These are phyloP conservation scores for Rutilus rutilus DNA, from an alignment of 2,113 vertebrate genomes.

Conservation along the genomic window DNA sequence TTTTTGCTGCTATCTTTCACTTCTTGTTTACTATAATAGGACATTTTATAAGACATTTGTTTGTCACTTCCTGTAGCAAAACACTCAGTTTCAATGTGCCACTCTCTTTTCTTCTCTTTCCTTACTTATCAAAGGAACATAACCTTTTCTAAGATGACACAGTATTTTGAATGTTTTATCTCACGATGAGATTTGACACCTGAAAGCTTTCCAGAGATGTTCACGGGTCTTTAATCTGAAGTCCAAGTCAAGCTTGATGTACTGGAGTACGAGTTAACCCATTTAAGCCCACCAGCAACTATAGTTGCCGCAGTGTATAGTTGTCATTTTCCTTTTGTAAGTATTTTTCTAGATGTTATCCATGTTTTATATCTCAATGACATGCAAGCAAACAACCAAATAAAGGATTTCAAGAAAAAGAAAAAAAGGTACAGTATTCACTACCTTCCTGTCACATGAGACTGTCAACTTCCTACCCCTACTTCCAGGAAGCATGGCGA, in stretches of 20 bases:
- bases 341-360: too few relatives aligned
- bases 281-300: too few relatives aligned
- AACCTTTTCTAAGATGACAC: neutral
- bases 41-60: neutral
- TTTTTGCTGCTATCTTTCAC: neutral
- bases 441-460: too few relatives aligned
- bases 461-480: too few relatives aligned
- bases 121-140: neutral
- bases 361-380: too few relatives aligned
- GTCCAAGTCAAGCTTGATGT: neutral
- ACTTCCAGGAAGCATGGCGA: too few relatives aligned
- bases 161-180: neutral
- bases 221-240: neutral
- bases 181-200: neutral
- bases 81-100: neutral
- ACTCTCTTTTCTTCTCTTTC: neutral
- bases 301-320: too few relatives aligned
- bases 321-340: too few relatives aligned
- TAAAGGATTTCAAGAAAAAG: too few relatives aligned
- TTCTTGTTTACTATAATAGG: neutral
- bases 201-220: neutral
- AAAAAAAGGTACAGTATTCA: too few relatives aligned
- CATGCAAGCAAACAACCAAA: too few relatives aligned
- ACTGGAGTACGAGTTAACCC: neutral
- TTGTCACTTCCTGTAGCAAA: neutral